Percentiles rank a stretch among this genome's conserved stretches.
Evolutionary conservation across 1,140 invertebrate genomes (phyloP).

Genomic region (Anoplolepis gracilipes): DNA sequence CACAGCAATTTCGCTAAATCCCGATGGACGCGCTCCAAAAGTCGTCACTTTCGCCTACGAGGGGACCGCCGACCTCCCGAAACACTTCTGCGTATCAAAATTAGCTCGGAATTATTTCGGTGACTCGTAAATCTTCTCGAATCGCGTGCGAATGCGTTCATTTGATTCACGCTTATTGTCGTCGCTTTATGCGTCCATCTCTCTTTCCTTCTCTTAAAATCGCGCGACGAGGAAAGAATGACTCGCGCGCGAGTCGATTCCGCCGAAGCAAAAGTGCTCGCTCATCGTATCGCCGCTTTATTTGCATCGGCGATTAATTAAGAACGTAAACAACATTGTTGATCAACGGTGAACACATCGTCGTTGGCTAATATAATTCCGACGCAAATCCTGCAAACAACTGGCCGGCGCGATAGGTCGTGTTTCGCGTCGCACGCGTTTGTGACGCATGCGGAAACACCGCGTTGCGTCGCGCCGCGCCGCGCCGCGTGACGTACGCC

Average conservation of each 20-base stretch:
- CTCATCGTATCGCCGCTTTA: background rate
- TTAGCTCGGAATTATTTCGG: constrained; percentile 50
- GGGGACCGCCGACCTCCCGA: background rate
- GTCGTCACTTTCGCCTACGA: constrained; percentile 42
- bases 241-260: background rate
- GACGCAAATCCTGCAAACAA: constrained; percentile 25
- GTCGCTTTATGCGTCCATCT: too few species aligned
- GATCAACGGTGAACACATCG: background rate
- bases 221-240: too few species aligned
- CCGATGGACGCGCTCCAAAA: constrained; percentile 40
- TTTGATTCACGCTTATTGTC: background rate
- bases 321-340: constrained; percentile 40
- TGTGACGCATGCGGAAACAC: background rate
- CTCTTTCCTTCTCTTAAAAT: too few species aligned
- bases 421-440: background rate
- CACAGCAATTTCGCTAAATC: constrained; percentile 51
- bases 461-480: constrained; percentile 29
- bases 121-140: constrained; percentile 38
- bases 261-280: background rate
- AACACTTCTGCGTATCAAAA: constrained; percentile 34
- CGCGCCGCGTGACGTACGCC: constrained; percentile 60
- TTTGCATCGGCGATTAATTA: background rate
- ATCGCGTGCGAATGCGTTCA: background rate
- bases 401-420: background rate
- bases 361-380: constrained; percentile 31